A percentile compares a stretch with the other conserved stretches of the same genome.
Conservation (phyloP, 2,888 invertebrate species). For the Dascillus cervinus region DNA sequence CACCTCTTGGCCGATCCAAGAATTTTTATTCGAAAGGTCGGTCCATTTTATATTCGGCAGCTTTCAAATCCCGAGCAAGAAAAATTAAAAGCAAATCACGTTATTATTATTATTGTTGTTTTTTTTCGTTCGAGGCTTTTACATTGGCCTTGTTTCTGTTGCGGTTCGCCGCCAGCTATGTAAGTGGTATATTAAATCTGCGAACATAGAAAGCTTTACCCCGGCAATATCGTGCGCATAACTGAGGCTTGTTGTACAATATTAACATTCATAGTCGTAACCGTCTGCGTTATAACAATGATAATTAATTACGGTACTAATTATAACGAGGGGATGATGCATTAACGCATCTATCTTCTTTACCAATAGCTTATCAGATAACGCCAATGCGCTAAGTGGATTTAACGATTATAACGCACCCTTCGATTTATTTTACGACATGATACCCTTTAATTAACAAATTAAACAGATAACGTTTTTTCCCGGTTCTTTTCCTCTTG, state of each 20-base stretch:
- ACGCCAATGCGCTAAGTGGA: conserved; percentile 12
- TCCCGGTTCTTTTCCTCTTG: too few relatives aligned
- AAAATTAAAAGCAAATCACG: too few relatives aligned
- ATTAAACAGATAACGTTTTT: too few relatives aligned
- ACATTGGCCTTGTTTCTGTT: conserved; percentile 10
- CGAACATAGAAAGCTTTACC: conserved; percentile 18
- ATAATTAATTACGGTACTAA: conserved; percentile 39
- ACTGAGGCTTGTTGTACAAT: conserved; percentile 30
- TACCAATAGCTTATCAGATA: conserved; percentile 23
- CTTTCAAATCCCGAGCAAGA: too few relatives aligned
- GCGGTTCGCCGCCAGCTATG: conserved; percentile 13
- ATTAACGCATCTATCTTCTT: conserved; percentile 32
- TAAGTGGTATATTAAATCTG: conserved; percentile 30
- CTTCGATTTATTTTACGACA: too few relatives aligned
- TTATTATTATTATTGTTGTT: too few relatives aligned
- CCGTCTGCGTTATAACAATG: conserved; percentile 39
- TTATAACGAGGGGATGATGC: conserved; percentile 33
- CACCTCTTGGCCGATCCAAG: conserved; percentile 19
- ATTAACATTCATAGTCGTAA: conserved; percentile 39
- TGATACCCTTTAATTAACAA: too few relatives aligned
- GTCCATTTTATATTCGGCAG: too few relatives aligned
- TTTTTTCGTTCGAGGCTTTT: not conserved
- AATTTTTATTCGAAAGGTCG: conserved; percentile 14
- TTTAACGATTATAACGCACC: conserved; percentile 7
- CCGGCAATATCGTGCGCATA: conserved; percentile 24